Percentiles rank a stretch among this genome's conserved stretches.
Conservation (phyloP, 2,113 vertebrate species). For the Fukomys damarensis region DNA sequence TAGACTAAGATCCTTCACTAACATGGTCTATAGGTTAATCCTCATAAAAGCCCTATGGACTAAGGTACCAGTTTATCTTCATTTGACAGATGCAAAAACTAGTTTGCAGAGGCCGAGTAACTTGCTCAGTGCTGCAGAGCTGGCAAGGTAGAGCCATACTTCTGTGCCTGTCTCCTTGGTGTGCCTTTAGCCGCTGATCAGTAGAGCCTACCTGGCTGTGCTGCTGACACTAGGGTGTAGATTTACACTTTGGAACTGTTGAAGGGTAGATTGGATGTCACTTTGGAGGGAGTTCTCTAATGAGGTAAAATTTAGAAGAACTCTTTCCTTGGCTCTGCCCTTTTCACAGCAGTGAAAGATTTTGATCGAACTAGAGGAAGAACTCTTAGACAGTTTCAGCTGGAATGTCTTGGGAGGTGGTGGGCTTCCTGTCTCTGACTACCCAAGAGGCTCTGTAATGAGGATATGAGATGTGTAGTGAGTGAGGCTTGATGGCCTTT, state of each 20-base stretch:
- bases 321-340: not conserved
- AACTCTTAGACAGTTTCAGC: constrained; percentile 4
- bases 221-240: not conserved
- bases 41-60: not conserved
- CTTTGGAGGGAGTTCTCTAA: not conserved
- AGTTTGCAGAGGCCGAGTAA: not conserved
- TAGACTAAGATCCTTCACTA: not conserved
- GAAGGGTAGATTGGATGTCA: not conserved
- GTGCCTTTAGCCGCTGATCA: not conserved
- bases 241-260: not conserved
- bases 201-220: not conserved
- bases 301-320: not conserved
- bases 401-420: constrained; percentile 19
- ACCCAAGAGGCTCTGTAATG: not conserved
- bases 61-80: not conserved
- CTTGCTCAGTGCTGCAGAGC: not conserved
- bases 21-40: not conserved
- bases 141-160: not conserved
- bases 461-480: not conserved
- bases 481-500: not conserved
- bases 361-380: constrained; percentile 17
- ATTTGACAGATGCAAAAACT: not conserved
- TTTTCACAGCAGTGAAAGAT: not conserved
- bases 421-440: constrained; percentile 12
- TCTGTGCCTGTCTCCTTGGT: not conserved